Percentiles rank a stretch among this genome's conserved stretches.
phyloP scores from a whole-genome alignment of 23 tunicate species.

The Styela plicata region DNA sequence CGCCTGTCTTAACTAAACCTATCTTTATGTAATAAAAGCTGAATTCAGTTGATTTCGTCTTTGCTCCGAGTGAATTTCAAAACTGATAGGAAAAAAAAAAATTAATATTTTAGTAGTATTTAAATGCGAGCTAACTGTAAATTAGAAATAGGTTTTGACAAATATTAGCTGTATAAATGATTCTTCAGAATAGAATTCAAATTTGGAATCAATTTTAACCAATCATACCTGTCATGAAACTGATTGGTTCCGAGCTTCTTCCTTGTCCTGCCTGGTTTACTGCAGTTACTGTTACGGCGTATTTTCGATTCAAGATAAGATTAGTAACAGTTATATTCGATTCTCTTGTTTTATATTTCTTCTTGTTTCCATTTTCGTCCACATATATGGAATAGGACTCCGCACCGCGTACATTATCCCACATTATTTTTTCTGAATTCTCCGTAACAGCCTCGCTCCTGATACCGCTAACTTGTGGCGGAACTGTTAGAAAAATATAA shows the following conservation, averaged over 20 bases:
- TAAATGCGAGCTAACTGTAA: background rate
- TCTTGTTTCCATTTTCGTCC: background rate
- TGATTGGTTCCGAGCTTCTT: background rate
- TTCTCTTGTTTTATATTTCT: background rate
- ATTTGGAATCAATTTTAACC: too few species aligned
- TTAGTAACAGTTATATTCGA: background rate
- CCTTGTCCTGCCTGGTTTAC: background rate
- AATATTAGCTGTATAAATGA: background rate
- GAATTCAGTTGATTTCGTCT: background rate
- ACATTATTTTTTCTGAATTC: background rate
- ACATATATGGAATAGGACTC: background rate
- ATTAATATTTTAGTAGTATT: too few species aligned
- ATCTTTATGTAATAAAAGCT: background rate
- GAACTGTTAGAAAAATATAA: background rate
- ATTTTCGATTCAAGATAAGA: background rate
- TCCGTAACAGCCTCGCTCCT: background rate
- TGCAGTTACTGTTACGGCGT: background rate
- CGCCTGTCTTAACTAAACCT: too few species aligned
- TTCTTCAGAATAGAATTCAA: too few species aligned
- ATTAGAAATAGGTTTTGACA: too few species aligned
- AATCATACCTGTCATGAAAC: constrained; percentile 1
- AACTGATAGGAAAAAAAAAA: background rate
- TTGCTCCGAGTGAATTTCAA: too few species aligned
- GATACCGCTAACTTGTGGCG: background rate
- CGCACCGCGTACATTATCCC: background rate